A percentile compares a stretch with the other conserved stretches of the same genome.
Evolutionary conservation across 2,888 invertebrate genomes (phyloP).

Genomic region (Brachyopa scutellaris): DNA sequence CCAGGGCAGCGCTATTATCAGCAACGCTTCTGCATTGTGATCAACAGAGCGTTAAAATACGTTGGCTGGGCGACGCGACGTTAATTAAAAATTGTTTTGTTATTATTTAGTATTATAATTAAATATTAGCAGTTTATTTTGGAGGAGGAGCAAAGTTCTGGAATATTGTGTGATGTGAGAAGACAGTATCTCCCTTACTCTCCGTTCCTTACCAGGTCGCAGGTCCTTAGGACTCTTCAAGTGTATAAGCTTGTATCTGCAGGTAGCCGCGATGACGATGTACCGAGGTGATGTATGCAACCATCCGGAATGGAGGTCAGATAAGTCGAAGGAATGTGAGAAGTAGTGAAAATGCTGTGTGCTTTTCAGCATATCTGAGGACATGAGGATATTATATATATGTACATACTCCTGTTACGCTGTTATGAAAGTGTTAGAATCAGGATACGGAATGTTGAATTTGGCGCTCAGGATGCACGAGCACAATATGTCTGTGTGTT

Average conservation of each 20-base stretch:
- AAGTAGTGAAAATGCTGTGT: not conserved
- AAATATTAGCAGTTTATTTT: not conserved
- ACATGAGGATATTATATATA: no score
- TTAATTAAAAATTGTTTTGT: conserved; percentile 36
- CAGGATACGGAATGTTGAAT: conserved; percentile 36
- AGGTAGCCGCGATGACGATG: not conserved
- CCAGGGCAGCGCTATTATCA: conserved; percentile 6
- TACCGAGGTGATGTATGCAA: conserved; percentile 2
- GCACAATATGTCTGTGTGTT: conserved; percentile 2
- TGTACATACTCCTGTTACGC: no score
- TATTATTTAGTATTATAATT: conserved; percentile 33
- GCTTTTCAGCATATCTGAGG: no score
- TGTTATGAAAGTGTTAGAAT: conserved; percentile 11
- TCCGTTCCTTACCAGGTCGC: not conserved
- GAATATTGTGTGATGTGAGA: no score
- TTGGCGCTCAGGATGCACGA: no score
- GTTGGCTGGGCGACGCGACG: conserved; percentile 3
- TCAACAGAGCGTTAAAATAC: conserved; percentile 8
- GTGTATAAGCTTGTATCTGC: not conserved
- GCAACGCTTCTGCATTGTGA: conserved; percentile 34
- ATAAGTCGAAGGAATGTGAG: not conserved
- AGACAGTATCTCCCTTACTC: not conserved
- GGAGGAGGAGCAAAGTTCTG: not conserved
- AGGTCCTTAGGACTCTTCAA: conserved; percentile 4
- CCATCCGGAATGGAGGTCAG: not conserved